These are phyloP conservation scores for Tragelaphus scriptus DNA, from an alignment of 2,113 vertebrate genomes.

Conservation along the genomic window DNA sequence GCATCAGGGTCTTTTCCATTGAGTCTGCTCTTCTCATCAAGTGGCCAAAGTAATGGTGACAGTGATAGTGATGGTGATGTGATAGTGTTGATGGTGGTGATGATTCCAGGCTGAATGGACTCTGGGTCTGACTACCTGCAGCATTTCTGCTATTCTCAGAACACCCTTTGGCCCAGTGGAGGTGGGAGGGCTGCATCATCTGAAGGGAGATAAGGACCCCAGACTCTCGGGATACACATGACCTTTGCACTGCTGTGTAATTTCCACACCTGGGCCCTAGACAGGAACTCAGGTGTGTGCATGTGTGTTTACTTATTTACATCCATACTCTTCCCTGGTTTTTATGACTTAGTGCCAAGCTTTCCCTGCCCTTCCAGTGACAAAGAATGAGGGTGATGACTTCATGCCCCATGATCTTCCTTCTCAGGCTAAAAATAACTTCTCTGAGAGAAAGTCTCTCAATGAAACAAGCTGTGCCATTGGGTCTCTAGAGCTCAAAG, in stretches of 20 bases:
- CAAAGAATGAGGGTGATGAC: conserved; percentile 31
- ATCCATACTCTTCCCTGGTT: conserved; percentile 49
- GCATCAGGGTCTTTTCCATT: neutral
- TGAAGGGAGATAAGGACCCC: neutral
- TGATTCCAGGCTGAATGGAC: neutral
- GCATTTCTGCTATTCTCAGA: neutral
- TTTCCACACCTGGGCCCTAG: neutral
- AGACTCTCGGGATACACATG: neutral
- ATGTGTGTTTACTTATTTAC: neutral
- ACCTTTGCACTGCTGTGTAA: conserved; percentile 20
- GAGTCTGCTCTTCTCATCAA: neutral
- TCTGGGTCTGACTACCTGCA: neutral
- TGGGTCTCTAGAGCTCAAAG: neutral
- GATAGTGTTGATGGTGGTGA: accelerated
- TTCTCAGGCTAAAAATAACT: conserved; percentile 74
- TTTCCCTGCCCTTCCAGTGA: neutral
- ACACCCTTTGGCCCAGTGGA: neutral
- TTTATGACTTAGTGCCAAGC: conserved; percentile 24
- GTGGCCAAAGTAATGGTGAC: neutral
- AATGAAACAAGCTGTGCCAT: conserved; percentile 5
- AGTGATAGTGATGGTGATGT: neutral
- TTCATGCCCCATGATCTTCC: conserved; percentile 50
- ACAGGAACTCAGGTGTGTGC: neutral
- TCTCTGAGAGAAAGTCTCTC: conserved; percentile 33
- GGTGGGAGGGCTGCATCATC: neutral